Percentiles rank a stretch among this genome's conserved stretches.
phyloP scores from a whole-genome alignment of 2,888 invertebrate species.

The Disparrhopalites patrizii region DNA sequence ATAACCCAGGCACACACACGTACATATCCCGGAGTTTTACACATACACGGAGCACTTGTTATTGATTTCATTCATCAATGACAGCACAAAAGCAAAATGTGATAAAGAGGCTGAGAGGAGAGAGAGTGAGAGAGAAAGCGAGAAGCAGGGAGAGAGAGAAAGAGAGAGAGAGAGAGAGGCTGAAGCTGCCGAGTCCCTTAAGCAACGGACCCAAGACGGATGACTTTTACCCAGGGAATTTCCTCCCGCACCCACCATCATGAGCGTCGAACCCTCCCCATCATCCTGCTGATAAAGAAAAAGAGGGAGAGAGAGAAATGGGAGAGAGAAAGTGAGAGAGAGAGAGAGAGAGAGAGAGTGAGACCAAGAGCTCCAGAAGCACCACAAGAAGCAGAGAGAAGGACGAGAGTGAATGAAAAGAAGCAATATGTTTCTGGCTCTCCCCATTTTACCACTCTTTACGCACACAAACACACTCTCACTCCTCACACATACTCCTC shows the following conservation, averaged over 20 bases:
- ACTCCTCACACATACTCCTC: no score
- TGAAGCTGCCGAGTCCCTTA: constrained; percentile 7
- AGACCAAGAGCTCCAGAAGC: not conserved
- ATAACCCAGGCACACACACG: not conserved
- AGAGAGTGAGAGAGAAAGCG: constrained; percentile 9
- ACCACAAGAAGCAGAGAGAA: not conserved
- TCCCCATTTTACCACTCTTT: no score
- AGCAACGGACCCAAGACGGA: constrained; percentile 33
- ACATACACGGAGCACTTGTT: constrained; percentile 22
- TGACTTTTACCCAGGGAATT: constrained; percentile 33
- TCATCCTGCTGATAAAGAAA: not conserved
- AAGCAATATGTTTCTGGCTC: not conserved
- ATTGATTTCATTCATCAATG: constrained; percentile 39
- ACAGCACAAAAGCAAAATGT: constrained; percentile 26
- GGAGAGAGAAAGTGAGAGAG: not conserved
- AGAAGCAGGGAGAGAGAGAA: not conserved
- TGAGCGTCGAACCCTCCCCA: not conserved
- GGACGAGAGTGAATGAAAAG: not conserved
- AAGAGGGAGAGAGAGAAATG: not conserved
- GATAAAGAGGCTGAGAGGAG: constrained; percentile 22
- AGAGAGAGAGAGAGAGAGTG: not conserved
- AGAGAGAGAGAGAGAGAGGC: not conserved
- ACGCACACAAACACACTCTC: no score
- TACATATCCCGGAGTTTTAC: no score
- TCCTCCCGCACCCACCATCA: constrained; percentile 6